Conservation (phyloP, 2,797 vertebrate species). For the Tachyglossus aculeatus region DNA sequence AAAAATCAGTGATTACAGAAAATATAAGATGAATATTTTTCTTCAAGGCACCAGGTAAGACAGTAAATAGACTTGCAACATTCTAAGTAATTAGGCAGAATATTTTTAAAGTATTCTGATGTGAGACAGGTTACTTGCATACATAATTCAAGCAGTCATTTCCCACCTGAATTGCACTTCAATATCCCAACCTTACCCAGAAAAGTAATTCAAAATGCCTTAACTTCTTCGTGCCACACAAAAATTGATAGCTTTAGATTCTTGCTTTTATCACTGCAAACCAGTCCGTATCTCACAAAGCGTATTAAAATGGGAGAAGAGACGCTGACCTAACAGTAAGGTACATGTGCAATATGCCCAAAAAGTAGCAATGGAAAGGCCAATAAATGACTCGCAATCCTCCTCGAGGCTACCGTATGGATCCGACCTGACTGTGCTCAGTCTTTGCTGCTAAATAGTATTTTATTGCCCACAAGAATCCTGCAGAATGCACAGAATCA, state of each 20-base stretch:
- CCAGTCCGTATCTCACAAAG: not conserved
- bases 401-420: no score
- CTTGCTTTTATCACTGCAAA: not conserved
- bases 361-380: no score
- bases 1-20: conserved; percentile 39
- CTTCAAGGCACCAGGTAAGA: conserved; percentile 50
- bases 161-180: not conserved
- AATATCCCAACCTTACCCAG: not conserved
- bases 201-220: not conserved
- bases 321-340: not conserved
- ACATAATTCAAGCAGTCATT: conserved; percentile 9
- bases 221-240: not conserved
- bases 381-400: no score
- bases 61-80: conserved; percentile 59
- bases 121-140: conserved; percentile 40
- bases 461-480: no score
- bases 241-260: not conserved
- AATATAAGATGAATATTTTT: conserved; percentile 50
- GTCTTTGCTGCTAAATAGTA: no score
- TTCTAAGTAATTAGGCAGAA: conserved; percentile 58
- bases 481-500: no score
- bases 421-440: no score
- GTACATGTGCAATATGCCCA: no score
- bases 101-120: conserved; percentile 50
- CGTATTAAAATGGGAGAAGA: not conserved